Conservation (phyloP, 2,797 vertebrate genomes). For the Macropodus opercularis region DNA sequence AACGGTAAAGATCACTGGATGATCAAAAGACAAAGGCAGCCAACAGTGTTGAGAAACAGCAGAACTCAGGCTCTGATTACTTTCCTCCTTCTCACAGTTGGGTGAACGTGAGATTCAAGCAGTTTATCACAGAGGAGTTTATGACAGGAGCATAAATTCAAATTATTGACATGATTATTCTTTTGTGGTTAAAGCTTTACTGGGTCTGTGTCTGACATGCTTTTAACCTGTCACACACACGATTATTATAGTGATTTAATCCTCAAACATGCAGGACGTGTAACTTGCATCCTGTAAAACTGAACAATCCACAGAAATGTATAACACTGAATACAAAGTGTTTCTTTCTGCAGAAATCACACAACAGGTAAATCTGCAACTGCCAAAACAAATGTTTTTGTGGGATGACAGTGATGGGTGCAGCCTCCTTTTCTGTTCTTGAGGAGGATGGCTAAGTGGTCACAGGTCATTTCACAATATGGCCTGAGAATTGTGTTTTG, state of each 20-base stretch:
- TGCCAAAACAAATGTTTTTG: conserved; percentile 22
- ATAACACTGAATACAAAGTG: too few relatives aligned
- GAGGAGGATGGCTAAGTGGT: background rate
- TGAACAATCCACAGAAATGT: too few relatives aligned
- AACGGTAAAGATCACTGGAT: conserved; percentile 5
- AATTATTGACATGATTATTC: background rate
- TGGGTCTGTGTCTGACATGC: too few relatives aligned
- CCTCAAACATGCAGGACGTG: too few relatives aligned
- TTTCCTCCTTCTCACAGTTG: conserved; percentile 36
- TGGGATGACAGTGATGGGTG: conserved; percentile 12
- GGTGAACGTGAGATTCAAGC: conserved; percentile 17
- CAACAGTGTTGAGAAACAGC: conserved; percentile 20
- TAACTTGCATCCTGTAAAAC: too few relatives aligned
- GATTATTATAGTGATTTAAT: too few relatives aligned
- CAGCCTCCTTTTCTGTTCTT: conserved; percentile 9
- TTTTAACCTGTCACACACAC: too few relatives aligned
- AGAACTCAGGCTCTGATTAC: conserved; percentile 9
- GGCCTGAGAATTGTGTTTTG: background rate
- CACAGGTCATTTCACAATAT: conserved; percentile 5
- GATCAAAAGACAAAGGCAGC: conserved; percentile 56
- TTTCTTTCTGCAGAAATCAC: background rate
- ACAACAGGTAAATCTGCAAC: conserved; percentile 1
- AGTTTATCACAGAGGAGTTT: background rate
- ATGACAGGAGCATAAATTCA: background rate
- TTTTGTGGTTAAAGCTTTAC: background rate